phyloP scores from a whole-genome alignment of 2,113 vertebrate species.

The Micronisus gabar region DNA sequence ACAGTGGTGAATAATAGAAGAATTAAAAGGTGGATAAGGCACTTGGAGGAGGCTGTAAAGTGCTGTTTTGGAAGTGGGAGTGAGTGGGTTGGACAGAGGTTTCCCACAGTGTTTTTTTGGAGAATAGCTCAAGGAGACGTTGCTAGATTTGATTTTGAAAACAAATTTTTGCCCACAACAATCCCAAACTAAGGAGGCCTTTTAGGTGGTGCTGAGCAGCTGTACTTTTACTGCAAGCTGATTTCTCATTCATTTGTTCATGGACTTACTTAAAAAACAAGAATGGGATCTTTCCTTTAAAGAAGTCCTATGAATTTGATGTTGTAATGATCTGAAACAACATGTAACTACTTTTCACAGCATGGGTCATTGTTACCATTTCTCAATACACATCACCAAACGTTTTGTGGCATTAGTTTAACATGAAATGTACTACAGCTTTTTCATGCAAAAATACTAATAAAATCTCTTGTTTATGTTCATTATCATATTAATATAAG shows the following conservation, averaged over 20 bases:
- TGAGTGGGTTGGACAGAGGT: not conserved
- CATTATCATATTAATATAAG: not conserved
- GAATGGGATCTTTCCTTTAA: not conserved
- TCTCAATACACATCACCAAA: not conserved
- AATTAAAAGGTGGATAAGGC: not conserved
- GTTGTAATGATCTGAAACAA: not conserved
- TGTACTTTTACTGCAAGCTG: not conserved
- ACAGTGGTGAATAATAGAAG: not conserved
- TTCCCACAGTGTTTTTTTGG: not conserved
- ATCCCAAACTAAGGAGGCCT: not conserved
- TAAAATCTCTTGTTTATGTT: not conserved
- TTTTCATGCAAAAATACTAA: not conserved
- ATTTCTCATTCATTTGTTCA: not conserved
- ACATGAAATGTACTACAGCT: not conserved
- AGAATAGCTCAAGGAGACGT: not conserved
- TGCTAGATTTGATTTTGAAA: not conserved
- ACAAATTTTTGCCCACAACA: not conserved
- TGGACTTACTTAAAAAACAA: not conserved
- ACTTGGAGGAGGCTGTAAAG: not conserved
- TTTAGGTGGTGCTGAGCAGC: not conserved
- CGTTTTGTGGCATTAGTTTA: not conserved
- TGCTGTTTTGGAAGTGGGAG: not conserved
- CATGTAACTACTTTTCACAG: not conserved
- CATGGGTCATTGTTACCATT: not conserved
- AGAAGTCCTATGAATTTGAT: not conserved